phyloP scores from a whole-genome alignment of 2,888 invertebrate species.

The Ephialtes manifestator region DNA sequence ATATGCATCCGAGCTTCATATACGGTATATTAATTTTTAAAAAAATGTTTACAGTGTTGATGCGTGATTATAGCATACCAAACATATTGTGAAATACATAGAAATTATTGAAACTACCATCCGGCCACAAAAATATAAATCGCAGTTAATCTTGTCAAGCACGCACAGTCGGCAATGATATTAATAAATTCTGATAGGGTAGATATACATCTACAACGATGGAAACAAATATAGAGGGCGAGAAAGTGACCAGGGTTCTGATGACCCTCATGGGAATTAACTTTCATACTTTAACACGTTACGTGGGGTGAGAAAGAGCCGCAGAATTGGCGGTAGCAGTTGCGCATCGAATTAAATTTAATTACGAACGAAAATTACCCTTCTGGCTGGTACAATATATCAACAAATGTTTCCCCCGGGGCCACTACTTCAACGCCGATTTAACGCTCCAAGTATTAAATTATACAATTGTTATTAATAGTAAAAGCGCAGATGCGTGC shows the following conservation, averaged over 20 bases:
- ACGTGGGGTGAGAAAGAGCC: constrained; percentile 8
- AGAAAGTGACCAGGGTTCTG: constrained; percentile 46
- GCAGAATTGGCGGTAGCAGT: constrained; percentile 40
- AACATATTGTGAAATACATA: not conserved
- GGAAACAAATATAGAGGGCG: constrained; percentile 18
- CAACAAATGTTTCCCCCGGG: constrained; percentile 41
- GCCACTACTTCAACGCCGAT: constrained; percentile 38
- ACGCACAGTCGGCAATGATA: not conserved
- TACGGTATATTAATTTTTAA: too few relatives aligned
- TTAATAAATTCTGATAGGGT: not conserved
- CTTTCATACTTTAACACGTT: constrained; percentile 55
- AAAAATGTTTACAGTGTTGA: too few relatives aligned
- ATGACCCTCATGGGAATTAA: constrained; percentile 55
- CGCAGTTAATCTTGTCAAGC: not conserved
- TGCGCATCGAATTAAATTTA: constrained; percentile 54
- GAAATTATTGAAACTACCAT: not conserved
- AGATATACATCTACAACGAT: constrained; percentile 5
- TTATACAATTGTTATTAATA: constrained; percentile 35
- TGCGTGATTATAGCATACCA: not conserved
- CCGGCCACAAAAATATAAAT: not conserved
- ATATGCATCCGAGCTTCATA: too few relatives aligned
- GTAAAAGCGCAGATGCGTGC: constrained; percentile 14
- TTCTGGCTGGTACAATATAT: constrained; percentile 4
- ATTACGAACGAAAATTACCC: constrained; percentile 56
- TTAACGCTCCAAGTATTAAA: constrained; percentile 43